These are phyloP conservation scores for Squalus acanthias DNA, from an alignment of 2,797 vertebrate genomes.

Conservation along the genomic window DNA sequence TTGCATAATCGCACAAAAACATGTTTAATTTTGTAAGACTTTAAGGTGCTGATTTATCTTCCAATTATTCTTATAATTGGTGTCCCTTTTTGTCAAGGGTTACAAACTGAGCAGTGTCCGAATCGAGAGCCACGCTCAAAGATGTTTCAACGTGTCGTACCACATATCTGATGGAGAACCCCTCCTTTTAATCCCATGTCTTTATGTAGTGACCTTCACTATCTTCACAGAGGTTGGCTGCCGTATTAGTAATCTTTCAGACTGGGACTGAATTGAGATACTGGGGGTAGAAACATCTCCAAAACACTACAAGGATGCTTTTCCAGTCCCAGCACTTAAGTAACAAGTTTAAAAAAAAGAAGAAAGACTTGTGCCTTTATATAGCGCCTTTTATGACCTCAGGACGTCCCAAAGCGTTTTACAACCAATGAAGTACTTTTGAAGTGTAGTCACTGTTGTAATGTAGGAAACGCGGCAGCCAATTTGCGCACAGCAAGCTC, in stretches of 20 bases:
- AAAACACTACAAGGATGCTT: neutral
- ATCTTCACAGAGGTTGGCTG: neutral
- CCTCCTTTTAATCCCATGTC: neutral
- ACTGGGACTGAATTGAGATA: neutral
- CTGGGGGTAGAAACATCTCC: neutral
- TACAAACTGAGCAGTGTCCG: neutral
- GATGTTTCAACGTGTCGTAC: neutral
- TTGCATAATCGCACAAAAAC: neutral
- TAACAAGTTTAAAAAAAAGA: neutral
- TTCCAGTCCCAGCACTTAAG: neutral
- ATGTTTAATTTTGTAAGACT: constrained; percentile 2
- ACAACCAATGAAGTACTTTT: too few species aligned
- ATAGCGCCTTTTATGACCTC: too few species aligned
- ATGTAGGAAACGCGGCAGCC: too few species aligned
- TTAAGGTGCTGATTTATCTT: neutral
- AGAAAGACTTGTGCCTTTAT: too few species aligned
- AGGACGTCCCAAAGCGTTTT: too few species aligned
- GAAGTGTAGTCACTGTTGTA: too few species aligned
- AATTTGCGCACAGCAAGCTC: too few species aligned
- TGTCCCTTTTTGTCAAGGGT: neutral
- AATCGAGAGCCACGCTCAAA: neutral
- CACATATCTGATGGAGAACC: neutral
- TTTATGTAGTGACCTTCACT: neutral
- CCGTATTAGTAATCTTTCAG: neutral
- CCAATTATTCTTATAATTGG: neutral